Percentiles rank a stretch among this genome's conserved stretches.
phyloP scores from a whole-genome alignment of 2,113 vertebrate genomes.

The Phycodurus eques region DNA sequence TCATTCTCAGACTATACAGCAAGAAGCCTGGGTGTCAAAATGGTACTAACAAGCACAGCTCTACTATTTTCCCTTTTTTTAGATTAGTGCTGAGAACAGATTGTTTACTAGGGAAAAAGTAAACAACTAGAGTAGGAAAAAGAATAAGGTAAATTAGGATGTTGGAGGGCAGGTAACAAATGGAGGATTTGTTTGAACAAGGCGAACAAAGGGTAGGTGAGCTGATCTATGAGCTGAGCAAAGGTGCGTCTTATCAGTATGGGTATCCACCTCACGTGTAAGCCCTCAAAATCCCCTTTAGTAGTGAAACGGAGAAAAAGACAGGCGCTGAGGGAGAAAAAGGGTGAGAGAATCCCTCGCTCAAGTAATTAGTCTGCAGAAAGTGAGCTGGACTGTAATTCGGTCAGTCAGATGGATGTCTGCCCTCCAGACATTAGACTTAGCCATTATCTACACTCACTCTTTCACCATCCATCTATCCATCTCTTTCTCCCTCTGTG shows the following conservation, averaged over 20 bases:
- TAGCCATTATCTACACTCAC: constrained; percentile 68
- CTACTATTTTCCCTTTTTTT: constrained; percentile 23
- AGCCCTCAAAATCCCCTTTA: constrained; percentile 44
- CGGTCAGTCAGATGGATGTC: constrained; percentile 71
- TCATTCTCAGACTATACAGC: constrained; percentile 12
- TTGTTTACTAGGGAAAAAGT: constrained; percentile 28
- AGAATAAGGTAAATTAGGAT: constrained; percentile 42
- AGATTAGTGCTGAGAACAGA: constrained; percentile 39
- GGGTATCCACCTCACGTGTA: constrained; percentile 43
- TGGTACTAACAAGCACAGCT: constrained; percentile 37
- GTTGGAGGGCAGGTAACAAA: constrained; percentile 40
- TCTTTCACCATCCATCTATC: constrained; percentile 55
- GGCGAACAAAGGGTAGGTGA: constrained; percentile 49
- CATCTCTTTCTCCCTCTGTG: constrained; percentile 39
- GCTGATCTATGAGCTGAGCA: constrained; percentile 44
- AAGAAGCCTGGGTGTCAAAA: constrained; percentile 18
- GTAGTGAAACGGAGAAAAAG: constrained; percentile 28
- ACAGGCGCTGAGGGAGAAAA: constrained; percentile 35
- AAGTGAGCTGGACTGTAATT: constrained; percentile 62
- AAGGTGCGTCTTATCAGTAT: constrained; percentile 37
- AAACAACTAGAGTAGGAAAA: not conserved
- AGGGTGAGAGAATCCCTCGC: constrained; percentile 46
- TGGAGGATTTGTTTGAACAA: constrained; percentile 47
- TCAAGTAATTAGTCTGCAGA: constrained; percentile 69
- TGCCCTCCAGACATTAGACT: constrained; percentile 68